Conservation (phyloP, 2,113 vertebrate genomes). For the Brevimyrus niger region DNA sequence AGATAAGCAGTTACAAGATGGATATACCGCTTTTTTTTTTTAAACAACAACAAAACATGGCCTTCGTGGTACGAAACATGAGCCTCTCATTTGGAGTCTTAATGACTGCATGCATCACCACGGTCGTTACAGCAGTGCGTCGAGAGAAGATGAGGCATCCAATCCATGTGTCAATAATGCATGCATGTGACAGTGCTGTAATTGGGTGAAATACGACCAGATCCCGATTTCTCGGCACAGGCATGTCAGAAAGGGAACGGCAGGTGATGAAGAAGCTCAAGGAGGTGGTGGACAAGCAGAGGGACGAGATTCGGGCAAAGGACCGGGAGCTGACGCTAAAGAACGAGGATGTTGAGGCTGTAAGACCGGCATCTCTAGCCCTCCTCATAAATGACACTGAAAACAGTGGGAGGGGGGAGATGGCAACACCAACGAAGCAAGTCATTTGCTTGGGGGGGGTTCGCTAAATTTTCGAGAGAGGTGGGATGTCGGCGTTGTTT, state of each 20-base stretch:
- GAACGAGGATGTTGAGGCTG: conserved; percentile 80
- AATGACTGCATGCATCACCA: background rate
- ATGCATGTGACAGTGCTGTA: background rate
- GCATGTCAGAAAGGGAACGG: conserved; percentile 76
- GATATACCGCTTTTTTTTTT: background rate
- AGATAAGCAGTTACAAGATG: background rate
- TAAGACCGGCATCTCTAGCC: conserved; percentile 45
- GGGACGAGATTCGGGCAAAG: conserved; percentile 81
- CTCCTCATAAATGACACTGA: background rate
- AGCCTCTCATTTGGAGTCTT: background rate
- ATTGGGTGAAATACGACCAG: background rate
- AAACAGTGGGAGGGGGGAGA: background rate
- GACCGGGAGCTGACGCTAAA: conserved; percentile 74
- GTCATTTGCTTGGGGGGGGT: background rate
- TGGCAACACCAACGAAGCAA: background rate
- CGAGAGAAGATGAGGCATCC: background rate
- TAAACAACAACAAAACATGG: background rate
- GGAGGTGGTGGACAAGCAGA: conserved; percentile 80
- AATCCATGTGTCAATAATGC: background rate
- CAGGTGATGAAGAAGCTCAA: conserved; percentile 81
- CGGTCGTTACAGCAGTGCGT: background rate
- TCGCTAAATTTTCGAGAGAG: background rate
- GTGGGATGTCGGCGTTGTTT: background rate
- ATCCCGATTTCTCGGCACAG: conserved; percentile 42
- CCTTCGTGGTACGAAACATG: background rate